Percentiles rank a stretch among this genome's conserved stretches.
Evolutionary conservation across 2,113 vertebrate genomes (phyloP).

Genomic region (Crotalus helleri): DNA sequence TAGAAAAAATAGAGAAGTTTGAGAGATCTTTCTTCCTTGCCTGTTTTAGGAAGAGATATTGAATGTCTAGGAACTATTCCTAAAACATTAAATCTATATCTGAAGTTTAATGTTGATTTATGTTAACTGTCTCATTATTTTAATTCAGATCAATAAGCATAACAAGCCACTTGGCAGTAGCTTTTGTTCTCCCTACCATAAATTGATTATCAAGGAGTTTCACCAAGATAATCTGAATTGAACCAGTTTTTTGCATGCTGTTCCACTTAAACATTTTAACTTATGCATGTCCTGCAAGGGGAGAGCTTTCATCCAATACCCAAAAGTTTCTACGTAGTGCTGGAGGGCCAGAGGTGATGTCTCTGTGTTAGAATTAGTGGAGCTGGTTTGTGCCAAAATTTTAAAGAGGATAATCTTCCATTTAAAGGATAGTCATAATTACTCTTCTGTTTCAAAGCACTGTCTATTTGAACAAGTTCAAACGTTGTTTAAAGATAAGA

Average conservation of each 20-base stretch:
- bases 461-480: neutral
- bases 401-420: neutral
- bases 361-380: neutral
- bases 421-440: neutral
- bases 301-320: neutral
- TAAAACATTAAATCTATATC: neutral
- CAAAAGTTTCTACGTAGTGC: neutral
- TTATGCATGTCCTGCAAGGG: neutral
- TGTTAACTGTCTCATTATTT: neutral
- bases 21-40: neutral
- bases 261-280: neutral
- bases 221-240: neutral
- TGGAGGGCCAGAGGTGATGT: neutral
- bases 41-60: neutral
- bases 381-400: neutral
- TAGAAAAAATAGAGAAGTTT: neutral
- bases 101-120: neutral
- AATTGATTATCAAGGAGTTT: neutral
- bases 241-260: constrained; percentile 9
- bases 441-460: neutral
- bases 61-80: neutral
- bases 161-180: neutral
- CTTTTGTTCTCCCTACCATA: neutral
- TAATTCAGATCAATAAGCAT: neutral
- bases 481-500: neutral